A percentile compares a stretch with the other conserved stretches of the same genome.
Evolutionary conservation across 2,888 invertebrate genomes (phyloP).

Genomic region (Pyrocoelia pectoralis): DNA sequence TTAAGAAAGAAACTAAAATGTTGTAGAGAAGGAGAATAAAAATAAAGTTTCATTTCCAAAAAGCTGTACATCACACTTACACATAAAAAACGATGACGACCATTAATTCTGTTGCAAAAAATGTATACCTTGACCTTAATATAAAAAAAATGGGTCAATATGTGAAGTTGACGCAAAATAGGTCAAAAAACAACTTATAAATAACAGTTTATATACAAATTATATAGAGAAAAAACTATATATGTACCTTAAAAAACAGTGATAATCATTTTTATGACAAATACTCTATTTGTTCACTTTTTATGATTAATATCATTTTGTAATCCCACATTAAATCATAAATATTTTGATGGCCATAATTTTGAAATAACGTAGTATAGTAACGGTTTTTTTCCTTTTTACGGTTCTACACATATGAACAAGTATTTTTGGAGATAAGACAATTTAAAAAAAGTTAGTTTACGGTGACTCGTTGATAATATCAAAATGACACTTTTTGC

Average conservation of each 20-base stretch:
- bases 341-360: too few species aligned
- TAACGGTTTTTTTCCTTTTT: too few species aligned
- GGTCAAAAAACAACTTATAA: constrained; percentile 8
- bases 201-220: neutral
- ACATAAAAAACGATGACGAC: neutral
- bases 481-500: too few species aligned
- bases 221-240: neutral
- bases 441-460: too few species aligned
- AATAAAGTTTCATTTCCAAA: neutral
- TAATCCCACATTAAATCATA: too few species aligned
- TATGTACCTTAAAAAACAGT: neutral
- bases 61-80: neutral
- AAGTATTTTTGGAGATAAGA: too few species aligned
- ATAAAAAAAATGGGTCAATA: constrained; percentile 5
- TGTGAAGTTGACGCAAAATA: constrained; percentile 1
- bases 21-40: neutral
- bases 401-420: too few species aligned
- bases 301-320: too few species aligned
- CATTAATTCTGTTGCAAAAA: neutral
- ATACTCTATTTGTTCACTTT: too few species aligned
- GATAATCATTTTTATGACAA: neutral
- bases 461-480: too few species aligned
- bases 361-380: too few species aligned
- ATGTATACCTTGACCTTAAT: neutral
- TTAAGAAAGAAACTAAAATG: neutral